Evolutionary conservation across 2,888 invertebrate species (phyloP).

Genomic region (Ophraella communa): DNA sequence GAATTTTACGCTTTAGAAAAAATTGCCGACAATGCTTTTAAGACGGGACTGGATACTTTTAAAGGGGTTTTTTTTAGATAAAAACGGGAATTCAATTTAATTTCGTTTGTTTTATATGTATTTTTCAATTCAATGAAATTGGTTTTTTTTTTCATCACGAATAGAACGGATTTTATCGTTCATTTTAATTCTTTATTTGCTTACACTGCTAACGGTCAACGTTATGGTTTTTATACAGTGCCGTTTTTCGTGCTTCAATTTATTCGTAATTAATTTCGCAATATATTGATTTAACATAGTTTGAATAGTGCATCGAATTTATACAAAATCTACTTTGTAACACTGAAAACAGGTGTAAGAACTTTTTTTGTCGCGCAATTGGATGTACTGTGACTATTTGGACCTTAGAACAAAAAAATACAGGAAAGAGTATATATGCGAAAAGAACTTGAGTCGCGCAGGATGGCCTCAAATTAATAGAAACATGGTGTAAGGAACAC

Average conservation of each 20-base stretch:
- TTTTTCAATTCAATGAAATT: constrained; percentile 3
- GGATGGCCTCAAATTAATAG: no score
- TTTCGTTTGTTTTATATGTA: constrained; percentile 1
- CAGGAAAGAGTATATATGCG: no score
- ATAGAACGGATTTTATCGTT: neutral
- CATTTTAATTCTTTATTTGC: neutral
- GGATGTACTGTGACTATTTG: no score
- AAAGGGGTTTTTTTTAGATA: neutral
- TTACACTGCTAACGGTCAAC: neutral
- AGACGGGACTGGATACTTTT: constrained; percentile 1
- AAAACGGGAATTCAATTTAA: neutral
- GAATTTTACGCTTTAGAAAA: constrained; percentile 3
- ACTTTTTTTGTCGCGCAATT: no score
- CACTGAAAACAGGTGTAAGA: no score
- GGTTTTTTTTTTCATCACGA: neutral
- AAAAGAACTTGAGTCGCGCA: no score
- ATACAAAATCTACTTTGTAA: no score
- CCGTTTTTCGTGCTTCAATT: neutral
- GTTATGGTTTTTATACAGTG: no score
- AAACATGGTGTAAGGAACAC: no score
- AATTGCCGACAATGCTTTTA: constrained; percentile 2
- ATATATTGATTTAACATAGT: no score
- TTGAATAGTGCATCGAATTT: no score
- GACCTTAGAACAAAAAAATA: no score
- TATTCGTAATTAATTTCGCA: neutral